Percentiles rank a stretch among this genome's conserved stretches.
Evolutionary conservation across 2,888 invertebrate genomes (phyloP).

Genomic region (Mallateleia sp.): DNA sequence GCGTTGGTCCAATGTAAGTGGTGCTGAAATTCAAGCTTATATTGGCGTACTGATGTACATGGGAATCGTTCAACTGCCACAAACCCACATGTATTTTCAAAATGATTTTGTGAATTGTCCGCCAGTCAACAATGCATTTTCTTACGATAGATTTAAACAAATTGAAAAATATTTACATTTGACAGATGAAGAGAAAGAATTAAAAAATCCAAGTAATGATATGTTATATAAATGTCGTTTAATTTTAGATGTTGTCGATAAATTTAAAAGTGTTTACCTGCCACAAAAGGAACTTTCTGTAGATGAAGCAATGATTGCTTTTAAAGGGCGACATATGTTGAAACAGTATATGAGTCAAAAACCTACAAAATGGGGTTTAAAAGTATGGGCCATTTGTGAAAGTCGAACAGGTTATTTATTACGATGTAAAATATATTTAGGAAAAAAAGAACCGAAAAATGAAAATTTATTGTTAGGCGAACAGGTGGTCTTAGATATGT

Average conservation of each 20-base stretch:
- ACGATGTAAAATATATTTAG: slow-evolving; percentile 21
- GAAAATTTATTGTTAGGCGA: slow-evolving; percentile 7
- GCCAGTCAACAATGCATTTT: neutral
- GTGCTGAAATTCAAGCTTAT: slow-evolving; percentile 8
- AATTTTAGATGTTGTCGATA: slow-evolving; percentile 19
- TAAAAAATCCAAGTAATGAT: neutral
- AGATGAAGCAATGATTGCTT: slow-evolving; percentile 28
- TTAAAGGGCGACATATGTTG: neutral
- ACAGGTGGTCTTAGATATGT: slow-evolving; percentile 25
- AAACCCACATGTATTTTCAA: slow-evolving; percentile 7
- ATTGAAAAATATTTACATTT: slow-evolving; percentile 25
- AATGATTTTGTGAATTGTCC: slow-evolving; percentile 21
- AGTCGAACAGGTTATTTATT: slow-evolving; percentile 27
- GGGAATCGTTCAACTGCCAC: slow-evolving; percentile 7
- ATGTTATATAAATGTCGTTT: slow-evolving; percentile 24
- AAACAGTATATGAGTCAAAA: slow-evolving; percentile 39
- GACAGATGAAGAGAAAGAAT: neutral
- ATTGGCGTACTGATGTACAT: slow-evolving; percentile 5
- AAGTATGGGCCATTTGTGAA: slow-evolving; percentile 25
- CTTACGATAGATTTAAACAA: slow-evolving; percentile 13
- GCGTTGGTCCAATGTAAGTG: neutral
- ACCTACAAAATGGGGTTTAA: slow-evolving; percentile 29
- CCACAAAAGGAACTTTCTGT: slow-evolving; percentile 25
- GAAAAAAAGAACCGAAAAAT: slow-evolving; percentile 35
- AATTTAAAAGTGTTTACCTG: slow-evolving; percentile 10